phyloP scores from a whole-genome alignment of 2,797 vertebrate genomes.

The Alfaro cultratus region DNA sequence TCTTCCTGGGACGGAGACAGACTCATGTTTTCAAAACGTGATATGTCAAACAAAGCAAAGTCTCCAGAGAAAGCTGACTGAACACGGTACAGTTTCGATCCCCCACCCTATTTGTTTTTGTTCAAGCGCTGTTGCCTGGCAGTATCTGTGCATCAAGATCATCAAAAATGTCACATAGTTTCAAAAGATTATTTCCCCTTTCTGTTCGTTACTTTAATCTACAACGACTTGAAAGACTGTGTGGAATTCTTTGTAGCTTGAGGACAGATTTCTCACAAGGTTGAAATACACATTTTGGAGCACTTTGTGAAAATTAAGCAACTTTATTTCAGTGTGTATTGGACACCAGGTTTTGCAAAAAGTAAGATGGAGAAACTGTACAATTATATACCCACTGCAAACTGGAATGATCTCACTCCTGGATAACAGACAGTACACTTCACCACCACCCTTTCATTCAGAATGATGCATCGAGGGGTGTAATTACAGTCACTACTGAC shows the following conservation, averaged over 20 bases:
- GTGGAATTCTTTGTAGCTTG: not conserved
- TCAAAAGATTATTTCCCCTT: conserved; percentile 10
- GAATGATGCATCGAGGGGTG: conserved; percentile 70
- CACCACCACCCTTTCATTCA: conserved; percentile 59
- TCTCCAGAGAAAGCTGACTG: conserved; percentile 47
- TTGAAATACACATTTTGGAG: not conserved
- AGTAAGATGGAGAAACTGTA: conserved; percentile 21
- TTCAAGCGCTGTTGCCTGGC: conserved; percentile 48
- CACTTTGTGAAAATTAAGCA: not conserved
- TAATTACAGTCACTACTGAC: conserved; percentile 74
- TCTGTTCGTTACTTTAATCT: conserved; percentile 17
- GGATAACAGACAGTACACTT: conserved; percentile 64
- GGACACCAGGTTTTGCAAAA: no score
- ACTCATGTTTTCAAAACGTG: conserved; percentile 63
- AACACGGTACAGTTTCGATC: conserved; percentile 53
- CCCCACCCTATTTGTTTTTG: conserved; percentile 55
- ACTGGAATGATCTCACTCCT: conserved; percentile 67
- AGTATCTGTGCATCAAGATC: conserved; percentile 37
- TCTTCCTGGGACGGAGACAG: conserved; percentile 52
- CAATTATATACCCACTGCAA: conserved; percentile 33
- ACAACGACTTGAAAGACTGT: not conserved
- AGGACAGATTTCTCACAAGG: not conserved
- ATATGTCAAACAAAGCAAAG: conserved; percentile 62
- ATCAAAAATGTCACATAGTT: conserved; percentile 26
- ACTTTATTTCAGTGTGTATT: not conserved